A percentile compares a stretch with the other conserved stretches of the same genome.
Evolutionary conservation across 2,888 invertebrate species (phyloP).

Genomic region (Globia sparganii): DNA sequence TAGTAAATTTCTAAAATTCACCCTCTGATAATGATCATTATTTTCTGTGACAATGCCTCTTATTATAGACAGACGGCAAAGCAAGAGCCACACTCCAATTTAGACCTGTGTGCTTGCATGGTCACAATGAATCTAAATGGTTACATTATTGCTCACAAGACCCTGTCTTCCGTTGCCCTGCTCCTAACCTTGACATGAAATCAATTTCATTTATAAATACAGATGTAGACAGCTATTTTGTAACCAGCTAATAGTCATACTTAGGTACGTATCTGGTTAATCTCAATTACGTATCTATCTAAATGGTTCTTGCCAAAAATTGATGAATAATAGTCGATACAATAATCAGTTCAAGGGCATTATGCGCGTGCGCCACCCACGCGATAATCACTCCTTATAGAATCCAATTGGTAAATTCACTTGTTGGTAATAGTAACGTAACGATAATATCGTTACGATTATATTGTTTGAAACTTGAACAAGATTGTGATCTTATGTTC

Average conservation of each 20-base stretch:
- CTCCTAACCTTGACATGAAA: slow-evolving; percentile 53
- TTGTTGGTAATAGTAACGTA: slow-evolving; percentile 45
- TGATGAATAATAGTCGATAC: slow-evolving; percentile 76
- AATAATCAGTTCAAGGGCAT: slow-evolving; percentile 78
- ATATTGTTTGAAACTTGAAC: slow-evolving; percentile 14
- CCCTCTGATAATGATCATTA: neutral
- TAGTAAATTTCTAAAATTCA: neutral
- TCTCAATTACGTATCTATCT: slow-evolving; percentile 78
- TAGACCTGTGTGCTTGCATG: neutral
- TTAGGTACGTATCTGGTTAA: slow-evolving; percentile 68
- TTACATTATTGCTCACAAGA: slow-evolving; percentile 10
- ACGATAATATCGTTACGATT: slow-evolving; percentile 33
- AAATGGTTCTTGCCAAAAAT: slow-evolving; percentile 78
- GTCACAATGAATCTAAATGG: neutral
- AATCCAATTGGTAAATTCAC: slow-evolving; percentile 52
- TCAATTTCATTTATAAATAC: slow-evolving; percentile 55
- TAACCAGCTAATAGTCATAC: slow-evolving; percentile 57
- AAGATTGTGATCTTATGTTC: slow-evolving; percentile 30
- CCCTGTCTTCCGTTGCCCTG: slow-evolving; percentile 30
- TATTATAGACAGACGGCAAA: neutral
- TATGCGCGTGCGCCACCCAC: slow-evolving; percentile 74
- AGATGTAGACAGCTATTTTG: slow-evolving; percentile 45
- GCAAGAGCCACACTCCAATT: neutral
- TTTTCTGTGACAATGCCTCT: neutral
- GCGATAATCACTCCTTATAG: slow-evolving; percentile 57